Evolutionary conservation across 2,888 invertebrate genomes (phyloP), one percentile per base, ranked within the genome.

Genomic region (Sinelater perroti): DNA sequence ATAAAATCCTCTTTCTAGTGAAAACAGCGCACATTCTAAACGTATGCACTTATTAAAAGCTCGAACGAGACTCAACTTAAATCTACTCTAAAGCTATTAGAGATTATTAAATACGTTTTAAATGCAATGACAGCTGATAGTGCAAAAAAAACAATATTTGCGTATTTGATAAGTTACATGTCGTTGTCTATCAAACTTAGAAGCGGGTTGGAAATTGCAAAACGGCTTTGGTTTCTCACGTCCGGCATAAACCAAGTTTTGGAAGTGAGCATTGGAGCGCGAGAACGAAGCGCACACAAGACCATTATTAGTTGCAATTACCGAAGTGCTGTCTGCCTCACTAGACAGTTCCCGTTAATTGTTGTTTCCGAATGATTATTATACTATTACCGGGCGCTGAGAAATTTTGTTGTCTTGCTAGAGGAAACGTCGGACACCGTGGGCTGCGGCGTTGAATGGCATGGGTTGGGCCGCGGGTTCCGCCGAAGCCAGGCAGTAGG

Each of bases 281-380:
- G 33, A 14, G 40, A 49, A 44, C 30, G 18, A 21, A 33, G 30
- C 10, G 10, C 31, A 30, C 49, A 54, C 35, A 53, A 40, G 57
- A 50, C 53, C 56, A 62, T 60, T 62, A 57, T 62, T 62, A 62
- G 47, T 35, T 53, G 60, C 49, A 62, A 62, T 62, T 62, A 60
- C 62, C 31, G 35, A 59, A 52, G 57, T 52, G 56, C 53, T 61
- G 56, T 56, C 59, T 36, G 52, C 54, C 44, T 45, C 36, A 40
- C 54, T 56, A 60, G 60, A 61, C 63, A 52, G 47, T 60, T 61
- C 53, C 53, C 47, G 49, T 45, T 57, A 60, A 59, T 63, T 61
- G 57, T 61, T 61, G 55, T 59, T 61, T 61, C 61, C 61, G 56
- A 59, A 63, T 61, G 49, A 56, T 62, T 60, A 64, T 62, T 64